Evolutionary conservation across 2,797 vertebrate species (phyloP), one percentile per base, ranked within the genome.

Genomic region (Uromys caudimaculatus): DNA sequence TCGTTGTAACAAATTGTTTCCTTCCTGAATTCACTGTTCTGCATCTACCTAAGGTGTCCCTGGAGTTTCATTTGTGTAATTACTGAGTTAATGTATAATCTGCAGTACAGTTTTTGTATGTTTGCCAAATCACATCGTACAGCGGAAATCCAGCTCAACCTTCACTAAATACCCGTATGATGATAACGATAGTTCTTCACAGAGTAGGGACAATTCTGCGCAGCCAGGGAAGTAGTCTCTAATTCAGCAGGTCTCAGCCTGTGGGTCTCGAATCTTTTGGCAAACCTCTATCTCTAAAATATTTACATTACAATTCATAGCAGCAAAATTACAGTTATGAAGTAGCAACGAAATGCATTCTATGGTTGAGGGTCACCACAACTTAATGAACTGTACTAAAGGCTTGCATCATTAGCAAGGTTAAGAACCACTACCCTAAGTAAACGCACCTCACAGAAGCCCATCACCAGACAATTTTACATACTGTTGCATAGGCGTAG

Each of bases 1-100:
- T 96, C 94, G 91, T 95, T 84, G 86, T 96, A 86, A 96, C 95
- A 93, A 96, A 97, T 97, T 94, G 91, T 96, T 97, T 98, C 96
- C 97, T 96, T 97, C 97, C 96, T 95, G 97, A 91, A 97, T 97
- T 95, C 91, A 93, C 89, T 93, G 60, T 3, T 27, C 90, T 54
- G 83, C 76, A 52, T 96, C 92, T 95, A 88, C 89, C 89, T 75
- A 87, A 93, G 85, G 52, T 95, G 95, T 93, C 95, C 94, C 95
- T 91, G 86, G 97, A 97, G 95, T 93, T 97, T 93, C 91, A 91
- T 95, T 85, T 85, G 97, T 81, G 90, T 95, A 95, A 97, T 97
- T 93, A 96, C 83, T 81, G 47, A 79, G 78, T 81, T 90, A 67
- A 95, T 95, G 54, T 93, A 88, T 90, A 95, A 97, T 90, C 69